Percentiles rank a stretch among this genome's conserved stretches.
These are phyloP conservation scores for Chloroclystis v-ata DNA, from an alignment of 2,888 invertebrate genomes.

Conservation along the genomic window DNA sequence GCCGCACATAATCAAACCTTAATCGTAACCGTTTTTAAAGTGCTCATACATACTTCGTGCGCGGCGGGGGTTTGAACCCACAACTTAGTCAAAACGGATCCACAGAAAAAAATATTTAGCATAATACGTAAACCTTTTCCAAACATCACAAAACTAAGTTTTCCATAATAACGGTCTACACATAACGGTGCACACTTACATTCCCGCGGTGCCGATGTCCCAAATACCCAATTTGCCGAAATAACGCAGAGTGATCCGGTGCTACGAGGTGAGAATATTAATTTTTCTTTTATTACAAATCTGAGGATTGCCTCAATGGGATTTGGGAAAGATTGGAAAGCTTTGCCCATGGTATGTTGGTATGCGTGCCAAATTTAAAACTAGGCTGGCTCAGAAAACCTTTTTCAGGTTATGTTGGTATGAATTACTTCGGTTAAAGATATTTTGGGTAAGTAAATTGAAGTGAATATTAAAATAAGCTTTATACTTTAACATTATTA, in stretches of 20 bases:
- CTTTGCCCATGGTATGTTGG: slow-evolving; percentile 7
- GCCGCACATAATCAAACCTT: too few relatives aligned
- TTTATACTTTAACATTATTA: too few relatives aligned
- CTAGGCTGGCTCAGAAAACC: neutral
- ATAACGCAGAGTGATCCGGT: slow-evolving; percentile 58
- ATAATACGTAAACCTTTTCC: too few relatives aligned
- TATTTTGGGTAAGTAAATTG: too few relatives aligned
- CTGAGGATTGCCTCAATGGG: slow-evolving; percentile 16
- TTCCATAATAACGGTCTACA: neutral
- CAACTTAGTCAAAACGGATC: too few relatives aligned
- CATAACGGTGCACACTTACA: neutral
- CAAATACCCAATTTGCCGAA: slow-evolving; percentile 54
- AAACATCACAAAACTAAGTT: neutral
- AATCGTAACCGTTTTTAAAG: too few relatives aligned
- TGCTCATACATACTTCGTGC: too few relatives aligned
- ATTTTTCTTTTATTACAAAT: slow-evolving; percentile 38
- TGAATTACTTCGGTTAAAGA: too few relatives aligned
- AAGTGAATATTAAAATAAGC: too few relatives aligned
- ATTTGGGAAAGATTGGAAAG: slow-evolving; percentile 17
- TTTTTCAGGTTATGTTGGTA: too few relatives aligned
- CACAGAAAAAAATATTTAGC: too few relatives aligned
- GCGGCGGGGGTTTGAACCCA: too few relatives aligned
- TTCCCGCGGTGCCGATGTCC: slow-evolving; percentile 37
- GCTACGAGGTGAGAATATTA: slow-evolving; percentile 53
- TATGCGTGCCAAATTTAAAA: slow-evolving; percentile 10